Percentiles rank a stretch among this genome's conserved stretches.
phyloP scores from a whole-genome alignment of 2,888 invertebrate genomes.

The Myopa tessellatipennis region DNA sequence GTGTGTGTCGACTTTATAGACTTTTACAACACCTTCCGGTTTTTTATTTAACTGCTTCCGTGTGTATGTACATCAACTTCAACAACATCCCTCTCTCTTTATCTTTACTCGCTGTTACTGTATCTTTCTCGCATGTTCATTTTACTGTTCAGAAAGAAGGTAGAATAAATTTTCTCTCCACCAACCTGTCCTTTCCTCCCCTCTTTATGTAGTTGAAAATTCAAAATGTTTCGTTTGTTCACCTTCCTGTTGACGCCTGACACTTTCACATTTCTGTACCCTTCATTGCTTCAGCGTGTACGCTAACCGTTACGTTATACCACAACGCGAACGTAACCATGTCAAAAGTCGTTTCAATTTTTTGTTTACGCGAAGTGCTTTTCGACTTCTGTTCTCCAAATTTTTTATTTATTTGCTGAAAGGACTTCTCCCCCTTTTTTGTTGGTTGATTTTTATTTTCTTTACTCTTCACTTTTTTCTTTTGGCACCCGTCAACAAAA shows the following conservation, averaged over 20 bases:
- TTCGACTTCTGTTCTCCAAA: neutral
- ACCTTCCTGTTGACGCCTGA: slow-evolving; percentile 26
- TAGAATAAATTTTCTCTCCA: neutral
- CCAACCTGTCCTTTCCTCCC: neutral
- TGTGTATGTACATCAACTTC: neutral
- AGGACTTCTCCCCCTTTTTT: neutral
- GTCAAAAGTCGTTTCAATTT: slow-evolving; percentile 22
- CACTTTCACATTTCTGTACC: slow-evolving; percentile 57
- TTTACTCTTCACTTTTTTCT: neutral
- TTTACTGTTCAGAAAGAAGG: neutral
- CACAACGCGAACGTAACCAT: slow-evolving; percentile 45
- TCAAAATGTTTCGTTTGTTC: neutral
- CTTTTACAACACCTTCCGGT: slow-evolving; percentile 5
- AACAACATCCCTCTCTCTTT: neutral
- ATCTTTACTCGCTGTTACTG: neutral
- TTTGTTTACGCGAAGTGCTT: neutral
- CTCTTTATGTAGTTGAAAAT: neutral
- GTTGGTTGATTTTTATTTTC: neutral
- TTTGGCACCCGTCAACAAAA: neutral
- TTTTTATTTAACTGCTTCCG: neutral
- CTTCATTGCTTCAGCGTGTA: slow-evolving; percentile 56
- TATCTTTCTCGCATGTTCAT: neutral
- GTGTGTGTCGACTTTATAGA: neutral
- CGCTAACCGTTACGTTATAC: slow-evolving; percentile 16
- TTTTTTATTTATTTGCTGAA: neutral